Base-by-base conservation (phyloP, 2,113 vertebrate genomes). In the Axis porcinus region DNA sequence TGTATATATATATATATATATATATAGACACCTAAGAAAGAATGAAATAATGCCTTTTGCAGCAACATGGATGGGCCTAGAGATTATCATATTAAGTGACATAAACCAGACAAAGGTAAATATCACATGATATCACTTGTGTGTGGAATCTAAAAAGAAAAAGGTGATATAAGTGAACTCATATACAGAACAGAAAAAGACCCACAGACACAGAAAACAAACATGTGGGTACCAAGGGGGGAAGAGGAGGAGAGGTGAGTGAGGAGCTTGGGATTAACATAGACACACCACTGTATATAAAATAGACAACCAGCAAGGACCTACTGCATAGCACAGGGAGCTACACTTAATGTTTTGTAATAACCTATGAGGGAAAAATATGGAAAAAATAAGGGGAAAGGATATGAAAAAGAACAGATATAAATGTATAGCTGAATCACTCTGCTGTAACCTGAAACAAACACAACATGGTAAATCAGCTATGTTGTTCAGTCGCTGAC, bases 1-100 rank as follows among this genome's bases (percentile, higher is more conserved):
- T 50, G 2, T 6, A 1, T 28, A 1, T 30, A 6, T 15, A 2
- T 27, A 27, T 40, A 11, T 2, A 11, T 23, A 21, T 10, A 19
- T 10, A 19, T 2, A n/a, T 2, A 70, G 16, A 67, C 8, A 36
- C n/a, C 16, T 36, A 76, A 76, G n/a, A 25, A 45, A 27, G 12
- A 76, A 76, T 7, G 36, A 76, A 76, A 45, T 45, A 28, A 76
- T 76, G 70, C 23, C 70, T 43, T 43, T 15, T 27, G 40, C 6
- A 45, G 40, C 23, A 76, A 76, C 23, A 76, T 45, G 70, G 23
- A 76, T 45, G 70, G 23, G 43, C 12, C 40, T 76, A 45, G 70
- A 45, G 40, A 76, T 27, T 4, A 45, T 27, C 40, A 76, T 76
- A 25, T 25, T 43, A 45, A 45, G 23, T 27, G 40, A 76, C 23